A percentile compares a stretch with the other conserved stretches of the same genome.
Evolutionary conservation across 2,888 invertebrate genomes (phyloP).

Genomic region (Boloria selene): DNA sequence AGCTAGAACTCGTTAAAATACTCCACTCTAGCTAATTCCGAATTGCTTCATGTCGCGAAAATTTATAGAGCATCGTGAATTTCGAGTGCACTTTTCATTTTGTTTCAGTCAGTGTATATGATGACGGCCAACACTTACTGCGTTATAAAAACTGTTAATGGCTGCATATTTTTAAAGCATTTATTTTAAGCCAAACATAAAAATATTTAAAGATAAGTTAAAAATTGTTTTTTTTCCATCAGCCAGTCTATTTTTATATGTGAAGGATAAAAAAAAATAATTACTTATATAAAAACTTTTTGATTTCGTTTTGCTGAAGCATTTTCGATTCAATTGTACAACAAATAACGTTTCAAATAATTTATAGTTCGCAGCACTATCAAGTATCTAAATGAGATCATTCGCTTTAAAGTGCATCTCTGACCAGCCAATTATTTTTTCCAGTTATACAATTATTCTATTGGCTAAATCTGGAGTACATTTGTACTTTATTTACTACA

Average conservation of each 20-base stretch:
- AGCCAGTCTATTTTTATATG: no score
- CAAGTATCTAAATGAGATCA: no score
- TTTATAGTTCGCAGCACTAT: no score
- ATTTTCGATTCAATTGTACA: no score
- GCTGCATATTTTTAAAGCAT: background rate
- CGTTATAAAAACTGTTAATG: slow-evolving; percentile 22
- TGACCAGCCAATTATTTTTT: background rate
- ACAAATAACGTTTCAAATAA: no score
- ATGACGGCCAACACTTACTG: slow-evolving; percentile 20
- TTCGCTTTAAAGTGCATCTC: no score
- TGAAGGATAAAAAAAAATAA: no score
- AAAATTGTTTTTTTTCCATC: background rate
- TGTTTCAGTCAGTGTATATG: slow-evolving; percentile 36
- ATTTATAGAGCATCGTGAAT: slow-evolving; percentile 51
- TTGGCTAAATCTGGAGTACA: background rate
- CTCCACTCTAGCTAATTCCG: slow-evolving; percentile 27
- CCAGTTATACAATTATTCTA: background rate
- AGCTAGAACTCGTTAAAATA: slow-evolving; percentile 20
- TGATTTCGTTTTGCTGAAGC: no score
- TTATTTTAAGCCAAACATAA: background rate
- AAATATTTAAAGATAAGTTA: background rate
- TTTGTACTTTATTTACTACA: background rate
- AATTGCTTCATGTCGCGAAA: slow-evolving; percentile 25
- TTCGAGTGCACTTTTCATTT: slow-evolving; percentile 48
- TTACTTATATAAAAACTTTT: no score